phyloP scores from a whole-genome alignment of 2,888 invertebrate genomes.

The Ophraella communa region DNA sequence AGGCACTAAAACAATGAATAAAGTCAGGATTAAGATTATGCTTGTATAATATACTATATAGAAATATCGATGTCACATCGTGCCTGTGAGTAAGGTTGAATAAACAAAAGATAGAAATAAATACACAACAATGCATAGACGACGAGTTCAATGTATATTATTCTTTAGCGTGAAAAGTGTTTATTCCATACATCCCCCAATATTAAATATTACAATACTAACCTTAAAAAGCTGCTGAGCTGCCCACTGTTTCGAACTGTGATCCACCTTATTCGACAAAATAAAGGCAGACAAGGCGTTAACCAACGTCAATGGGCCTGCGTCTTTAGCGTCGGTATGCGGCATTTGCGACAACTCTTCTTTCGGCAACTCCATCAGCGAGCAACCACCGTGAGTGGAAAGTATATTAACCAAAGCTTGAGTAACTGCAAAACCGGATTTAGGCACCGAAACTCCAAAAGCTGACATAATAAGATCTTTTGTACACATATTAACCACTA shows the following conservation, averaged over 20 bases:
- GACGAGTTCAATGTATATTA: too few species aligned
- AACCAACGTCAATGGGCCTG: conserved; percentile 62
- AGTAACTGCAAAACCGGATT: conserved; percentile 63
- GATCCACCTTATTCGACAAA: conserved; percentile 63
- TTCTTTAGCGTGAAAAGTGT: too few species aligned
- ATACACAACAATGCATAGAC: too few species aligned
- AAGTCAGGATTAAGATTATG: too few species aligned
- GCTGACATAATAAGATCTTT: conserved; percentile 62
- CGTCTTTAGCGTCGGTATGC: conserved; percentile 38
- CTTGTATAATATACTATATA: too few species aligned
- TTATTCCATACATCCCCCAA: neutral
- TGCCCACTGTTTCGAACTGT: conserved; percentile 67
- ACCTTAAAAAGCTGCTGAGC: conserved; percentile 64
- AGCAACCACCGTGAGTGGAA: conserved; percentile 60
- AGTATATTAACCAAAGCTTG: conserved; percentile 67
- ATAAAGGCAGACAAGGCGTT: conserved; percentile 68
- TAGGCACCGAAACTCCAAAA: conserved; percentile 52
- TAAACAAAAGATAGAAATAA: too few species aligned
- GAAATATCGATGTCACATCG: too few species aligned
- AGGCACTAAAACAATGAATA: conserved; percentile 49
- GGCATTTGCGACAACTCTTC: conserved; percentile 47
- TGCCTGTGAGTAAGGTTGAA: too few species aligned
- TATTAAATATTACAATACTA: neutral
- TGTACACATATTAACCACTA: conserved; percentile 66
- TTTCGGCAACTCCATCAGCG: conserved; percentile 54